Percentiles rank a stretch among this genome's conserved stretches.
These are phyloP conservation scores for Stratiomys singularior DNA, from an alignment of 2,888 invertebrate species.

Conservation along the genomic window DNA sequence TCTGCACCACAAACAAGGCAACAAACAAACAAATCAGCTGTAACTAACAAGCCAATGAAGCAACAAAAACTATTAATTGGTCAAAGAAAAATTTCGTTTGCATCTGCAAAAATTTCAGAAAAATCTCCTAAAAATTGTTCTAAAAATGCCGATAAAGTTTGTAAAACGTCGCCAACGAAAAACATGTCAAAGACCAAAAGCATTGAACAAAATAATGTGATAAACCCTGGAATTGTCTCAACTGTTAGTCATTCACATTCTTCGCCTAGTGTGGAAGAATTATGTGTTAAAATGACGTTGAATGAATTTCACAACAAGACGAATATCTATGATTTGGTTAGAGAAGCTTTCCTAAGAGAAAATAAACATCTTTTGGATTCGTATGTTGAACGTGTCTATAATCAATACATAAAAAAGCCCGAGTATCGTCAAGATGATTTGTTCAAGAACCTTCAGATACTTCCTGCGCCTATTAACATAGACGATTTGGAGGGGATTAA, in stretches of 20 bases:
- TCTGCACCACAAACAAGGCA: no score
- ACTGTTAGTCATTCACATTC: background rate
- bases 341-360: background rate
- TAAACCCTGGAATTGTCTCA: background rate
- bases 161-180: no score
- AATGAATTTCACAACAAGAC: slow-evolving; percentile 9
- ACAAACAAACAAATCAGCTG: no score
- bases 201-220: background rate
- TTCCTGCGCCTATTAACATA: background rate
- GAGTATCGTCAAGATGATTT: slow-evolving; percentile 1
- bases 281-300: background rate
- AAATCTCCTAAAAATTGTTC: no score
- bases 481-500: background rate
- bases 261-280: background rate
- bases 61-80: no score
- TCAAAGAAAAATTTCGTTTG: no score
- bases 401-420: background rate
- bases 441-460: slow-evolving; percentile 11
- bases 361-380: background rate
- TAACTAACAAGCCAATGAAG: no score
- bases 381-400: background rate
- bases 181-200: no score
- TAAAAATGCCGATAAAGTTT: no score
- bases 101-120: no score
- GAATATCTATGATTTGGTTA: slow-evolving; percentile 6